Percentiles rank a stretch among this genome's conserved stretches.
phyloP scores from a whole-genome alignment of 2,113 vertebrate genomes.

The Rhipidura dahli region DNA sequence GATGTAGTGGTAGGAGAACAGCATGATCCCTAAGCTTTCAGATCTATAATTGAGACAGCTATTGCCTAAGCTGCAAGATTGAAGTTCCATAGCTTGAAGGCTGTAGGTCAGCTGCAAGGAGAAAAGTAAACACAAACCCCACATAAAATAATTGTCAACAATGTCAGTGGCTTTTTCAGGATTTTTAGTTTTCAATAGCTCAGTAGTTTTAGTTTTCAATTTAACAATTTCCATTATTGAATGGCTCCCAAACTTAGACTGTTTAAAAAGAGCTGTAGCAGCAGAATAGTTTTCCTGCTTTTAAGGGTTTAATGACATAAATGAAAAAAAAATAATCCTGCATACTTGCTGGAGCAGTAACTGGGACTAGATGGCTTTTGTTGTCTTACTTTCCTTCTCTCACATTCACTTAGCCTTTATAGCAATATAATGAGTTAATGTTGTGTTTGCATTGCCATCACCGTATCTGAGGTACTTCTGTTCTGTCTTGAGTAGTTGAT shows the following conservation, averaged over 20 bases:
- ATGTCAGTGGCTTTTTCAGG: neutral
- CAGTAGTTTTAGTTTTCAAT: neutral
- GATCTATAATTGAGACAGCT: neutral
- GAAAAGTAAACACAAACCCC: neutral
- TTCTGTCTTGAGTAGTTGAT: neutral
- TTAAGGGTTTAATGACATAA: neutral
- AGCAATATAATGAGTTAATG: neutral
- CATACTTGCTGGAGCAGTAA: neutral
- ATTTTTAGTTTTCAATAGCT: neutral
- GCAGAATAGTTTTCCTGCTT: neutral
- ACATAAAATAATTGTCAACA: neutral
- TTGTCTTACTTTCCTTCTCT: neutral
- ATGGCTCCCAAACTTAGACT: neutral
- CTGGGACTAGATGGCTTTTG: neutral
- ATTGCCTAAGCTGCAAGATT: neutral
- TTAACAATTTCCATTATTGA: neutral
- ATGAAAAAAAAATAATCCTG: neutral
- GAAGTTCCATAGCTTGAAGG: neutral
- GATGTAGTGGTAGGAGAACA: neutral
- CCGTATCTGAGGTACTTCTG: neutral
- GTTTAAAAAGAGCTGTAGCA: neutral
- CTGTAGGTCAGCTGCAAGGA: neutral
- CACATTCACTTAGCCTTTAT: neutral
- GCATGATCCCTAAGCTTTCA: neutral
- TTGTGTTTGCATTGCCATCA: neutral